Conservation (phyloP, 2,113 vertebrate species). For the Oryzias woworae region DNA sequence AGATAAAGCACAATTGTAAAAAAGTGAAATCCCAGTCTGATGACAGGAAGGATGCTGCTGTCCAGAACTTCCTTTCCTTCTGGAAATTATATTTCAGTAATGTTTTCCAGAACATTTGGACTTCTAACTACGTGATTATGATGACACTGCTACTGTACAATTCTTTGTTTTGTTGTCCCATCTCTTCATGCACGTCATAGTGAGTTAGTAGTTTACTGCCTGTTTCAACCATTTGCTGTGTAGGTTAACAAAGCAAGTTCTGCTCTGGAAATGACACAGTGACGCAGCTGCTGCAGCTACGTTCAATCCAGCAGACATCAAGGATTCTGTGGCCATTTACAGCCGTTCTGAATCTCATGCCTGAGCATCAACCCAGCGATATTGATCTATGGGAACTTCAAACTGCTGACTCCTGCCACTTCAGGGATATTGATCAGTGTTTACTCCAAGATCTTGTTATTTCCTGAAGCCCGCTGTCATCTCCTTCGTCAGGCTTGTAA, state of each 20-base stretch:
- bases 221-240: conserved; percentile 52
- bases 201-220: conserved; percentile 22
- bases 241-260: conserved; percentile 27
- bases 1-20: neutral
- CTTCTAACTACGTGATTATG: conserved; percentile 11
- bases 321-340: conserved; percentile 12
- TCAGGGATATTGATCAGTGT: conserved; percentile 28
- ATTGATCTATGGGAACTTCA: conserved; percentile 36
- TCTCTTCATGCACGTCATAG: conserved; percentile 22
- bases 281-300: conserved; percentile 45
- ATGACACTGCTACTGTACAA: conserved; percentile 10
- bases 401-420: conserved; percentile 34
- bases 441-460: conserved; percentile 13
- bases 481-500: conserved; percentile 1
- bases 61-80: conserved; percentile 10
- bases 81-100: conserved; percentile 23
- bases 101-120: conserved; percentile 8
- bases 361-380: conserved; percentile 20
- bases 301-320: conserved; percentile 28
- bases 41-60: neutral
- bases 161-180: conserved; percentile 12
- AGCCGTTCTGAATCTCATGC: conserved; percentile 21
- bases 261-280: conserved; percentile 18
- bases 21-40: conserved; percentile 3
- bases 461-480: conserved; percentile 14